phyloP scores from a whole-genome alignment of 2,888 invertebrate species.

The Saturnia pavonia region DNA sequence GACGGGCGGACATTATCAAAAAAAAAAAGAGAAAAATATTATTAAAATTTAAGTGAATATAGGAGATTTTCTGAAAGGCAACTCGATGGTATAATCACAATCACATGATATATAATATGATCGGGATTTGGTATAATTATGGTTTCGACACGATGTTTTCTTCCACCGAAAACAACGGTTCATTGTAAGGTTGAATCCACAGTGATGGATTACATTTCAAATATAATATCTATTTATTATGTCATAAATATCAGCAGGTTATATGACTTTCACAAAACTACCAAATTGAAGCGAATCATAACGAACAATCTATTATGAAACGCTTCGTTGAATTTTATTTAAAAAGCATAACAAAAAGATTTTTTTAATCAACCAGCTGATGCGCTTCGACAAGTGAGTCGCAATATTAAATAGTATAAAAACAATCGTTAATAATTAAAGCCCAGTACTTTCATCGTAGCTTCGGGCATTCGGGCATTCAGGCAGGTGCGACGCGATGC shows the following conservation, averaged over 20 bases:
- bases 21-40: too few species aligned
- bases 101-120: too few species aligned
- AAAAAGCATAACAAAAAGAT: slow-evolving; percentile 74
- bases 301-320: slow-evolving; percentile 52
- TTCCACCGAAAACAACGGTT: background rate
- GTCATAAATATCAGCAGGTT: background rate
- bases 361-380: slow-evolving; percentile 75
- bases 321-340: slow-evolving; percentile 58
- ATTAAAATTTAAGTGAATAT: too few species aligned
- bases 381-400: slow-evolving; percentile 65
- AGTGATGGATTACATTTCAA: background rate
- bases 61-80: too few species aligned
- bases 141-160: background rate
- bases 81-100: too few species aligned
- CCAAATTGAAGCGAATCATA: slow-evolving; percentile 47
- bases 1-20: too few species aligned
- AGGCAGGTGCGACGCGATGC: slow-evolving; percentile 31
- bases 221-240: background rate
- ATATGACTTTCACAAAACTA: slow-evolving; percentile 15
- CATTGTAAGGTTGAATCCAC: background rate
- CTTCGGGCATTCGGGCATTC: slow-evolving; percentile 34
- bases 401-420: slow-evolving; percentile 74
- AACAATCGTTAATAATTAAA: slow-evolving; percentile 76
- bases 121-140: background rate
- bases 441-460: slow-evolving; percentile 62